These are phyloP conservation scores for Heliconius hortense DNA, from an alignment of 2,888 invertebrate species.

Conservation along the genomic window DNA sequence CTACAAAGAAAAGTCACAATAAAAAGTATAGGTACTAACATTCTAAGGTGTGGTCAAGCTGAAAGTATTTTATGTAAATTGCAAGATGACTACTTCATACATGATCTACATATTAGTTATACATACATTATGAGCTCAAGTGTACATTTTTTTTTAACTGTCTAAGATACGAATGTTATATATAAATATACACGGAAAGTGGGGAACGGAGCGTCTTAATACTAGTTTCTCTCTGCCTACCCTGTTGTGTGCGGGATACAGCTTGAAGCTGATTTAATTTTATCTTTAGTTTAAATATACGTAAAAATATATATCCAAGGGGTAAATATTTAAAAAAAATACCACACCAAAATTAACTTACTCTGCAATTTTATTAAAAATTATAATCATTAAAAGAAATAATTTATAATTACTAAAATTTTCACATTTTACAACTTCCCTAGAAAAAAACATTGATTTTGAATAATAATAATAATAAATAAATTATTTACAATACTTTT, in stretches of 20 bases:
- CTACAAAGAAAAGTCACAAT: neutral
- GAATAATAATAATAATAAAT: neutral
- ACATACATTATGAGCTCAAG: neutral
- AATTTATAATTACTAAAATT: neutral
- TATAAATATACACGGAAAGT: no score
- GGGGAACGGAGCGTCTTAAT: no score
- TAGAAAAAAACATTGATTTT: neutral
- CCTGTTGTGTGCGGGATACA: no score
- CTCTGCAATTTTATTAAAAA: neutral
- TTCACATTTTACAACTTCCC: neutral
- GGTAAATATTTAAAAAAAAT: neutral
- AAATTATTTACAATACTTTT: neutral
- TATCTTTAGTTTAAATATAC: neutral
- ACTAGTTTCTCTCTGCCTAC: no score
- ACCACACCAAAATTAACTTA: neutral
- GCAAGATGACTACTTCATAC: neutral
- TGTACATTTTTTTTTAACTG: neutral
- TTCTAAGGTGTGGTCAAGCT: neutral
- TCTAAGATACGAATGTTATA: neutral
- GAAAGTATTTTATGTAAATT: conserved; percentile 1
- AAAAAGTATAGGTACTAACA: neutral
- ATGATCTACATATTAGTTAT: conserved; percentile 1
- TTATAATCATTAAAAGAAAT: neutral
- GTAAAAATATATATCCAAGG: neutral
- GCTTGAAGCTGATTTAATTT: no score